These are phyloP conservation scores for Heteropelma amictum DNA, from an alignment of 2,888 invertebrate species.

Conservation along the genomic window DNA sequence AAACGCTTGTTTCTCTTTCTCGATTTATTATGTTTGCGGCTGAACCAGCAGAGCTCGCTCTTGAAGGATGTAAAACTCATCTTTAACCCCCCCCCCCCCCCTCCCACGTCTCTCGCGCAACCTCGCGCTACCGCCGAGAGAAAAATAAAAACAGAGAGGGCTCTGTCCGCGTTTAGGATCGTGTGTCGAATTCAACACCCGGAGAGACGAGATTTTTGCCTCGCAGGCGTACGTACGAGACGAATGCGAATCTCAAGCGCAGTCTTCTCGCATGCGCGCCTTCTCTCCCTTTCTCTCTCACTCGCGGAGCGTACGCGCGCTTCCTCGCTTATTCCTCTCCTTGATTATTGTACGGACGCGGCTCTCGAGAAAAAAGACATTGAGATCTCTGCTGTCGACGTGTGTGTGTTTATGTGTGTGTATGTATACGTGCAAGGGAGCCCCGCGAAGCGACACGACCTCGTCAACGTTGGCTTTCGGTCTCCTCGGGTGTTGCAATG, in stretches of 20 bases:
- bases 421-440: constrained; percentile 13
- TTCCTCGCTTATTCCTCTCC: constrained; percentile 29
- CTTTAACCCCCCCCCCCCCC: not conserved
- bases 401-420: no score
- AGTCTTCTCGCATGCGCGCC: not conserved
- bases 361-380: not conserved
- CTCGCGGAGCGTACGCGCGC: no score
- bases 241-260: constrained; percentile 6
- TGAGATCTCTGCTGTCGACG: constrained; percentile 8
- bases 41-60: not conserved
- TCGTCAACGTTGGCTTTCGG: constrained; percentile 61
- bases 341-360: constrained; percentile 22
- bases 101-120: constrained; percentile 33
- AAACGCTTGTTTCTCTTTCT: constrained; percentile 55
- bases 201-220: constrained; percentile 12
- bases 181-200: constrained; percentile 33
- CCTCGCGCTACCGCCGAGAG: constrained; percentile 43
- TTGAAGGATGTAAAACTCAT: not conserved
- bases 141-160: constrained; percentile 44
- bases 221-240: constrained; percentile 8
- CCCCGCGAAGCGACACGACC: constrained; percentile 58
- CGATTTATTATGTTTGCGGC: not conserved
- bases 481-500: constrained; percentile 49
- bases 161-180: constrained; percentile 44
- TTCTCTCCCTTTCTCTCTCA: no score